These are phyloP conservation scores for Malurus leucopterus DNA, from an alignment of 2,797 vertebrate genomes.

Conservation along the genomic window DNA sequence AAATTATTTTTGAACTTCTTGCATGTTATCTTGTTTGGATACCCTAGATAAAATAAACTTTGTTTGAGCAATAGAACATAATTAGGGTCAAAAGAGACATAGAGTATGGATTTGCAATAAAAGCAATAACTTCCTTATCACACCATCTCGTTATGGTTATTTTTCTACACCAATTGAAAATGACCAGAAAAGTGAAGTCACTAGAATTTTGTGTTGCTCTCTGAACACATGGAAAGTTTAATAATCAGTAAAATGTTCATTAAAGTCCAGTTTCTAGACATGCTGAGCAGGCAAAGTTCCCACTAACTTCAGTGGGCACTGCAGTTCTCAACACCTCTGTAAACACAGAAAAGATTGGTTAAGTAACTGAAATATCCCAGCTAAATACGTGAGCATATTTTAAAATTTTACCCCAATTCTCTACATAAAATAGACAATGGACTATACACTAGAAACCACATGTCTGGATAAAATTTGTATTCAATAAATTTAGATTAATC, in stretches of 20 bases:
- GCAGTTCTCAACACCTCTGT: neutral
- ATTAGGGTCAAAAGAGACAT: neutral
- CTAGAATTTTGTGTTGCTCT: neutral
- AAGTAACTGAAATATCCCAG: neutral
- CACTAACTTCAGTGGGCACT: neutral
- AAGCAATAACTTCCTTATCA: neutral
- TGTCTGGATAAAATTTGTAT: neutral
- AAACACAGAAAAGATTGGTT: neutral
- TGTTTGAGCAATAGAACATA: neutral
- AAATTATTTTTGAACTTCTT: neutral
- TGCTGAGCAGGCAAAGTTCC: neutral
- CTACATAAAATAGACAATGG: neutral
- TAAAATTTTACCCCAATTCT: neutral
- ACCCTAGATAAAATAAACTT: neutral
- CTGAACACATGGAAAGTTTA: neutral
- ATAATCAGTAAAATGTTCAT: conserved; percentile 7
- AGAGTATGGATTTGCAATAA: neutral
- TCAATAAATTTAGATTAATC: neutral
- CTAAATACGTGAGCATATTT: neutral
- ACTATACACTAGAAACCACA: neutral
- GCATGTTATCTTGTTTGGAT: neutral
- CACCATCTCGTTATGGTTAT: neutral
- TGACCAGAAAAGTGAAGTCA: neutral
- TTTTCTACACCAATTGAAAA: neutral
- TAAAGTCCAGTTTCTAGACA: neutral